Evolutionary conservation across 2,888 invertebrate species (phyloP).

Genomic region (Hylaea fasciaria): DNA sequence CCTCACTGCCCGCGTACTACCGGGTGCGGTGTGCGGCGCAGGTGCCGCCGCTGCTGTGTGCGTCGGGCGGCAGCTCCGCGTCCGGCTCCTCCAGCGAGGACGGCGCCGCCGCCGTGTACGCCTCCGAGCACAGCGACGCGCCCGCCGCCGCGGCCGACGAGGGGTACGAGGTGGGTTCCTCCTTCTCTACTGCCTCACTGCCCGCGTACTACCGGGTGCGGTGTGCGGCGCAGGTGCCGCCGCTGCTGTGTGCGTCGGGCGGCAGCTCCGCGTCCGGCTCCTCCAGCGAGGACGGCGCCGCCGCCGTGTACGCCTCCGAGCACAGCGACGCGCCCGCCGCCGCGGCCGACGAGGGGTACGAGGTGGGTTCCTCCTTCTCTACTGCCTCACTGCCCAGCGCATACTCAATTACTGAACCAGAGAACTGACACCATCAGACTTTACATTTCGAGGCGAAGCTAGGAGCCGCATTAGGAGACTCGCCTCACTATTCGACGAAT

Average conservation of each 20-base stretch:
- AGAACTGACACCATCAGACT: too few species aligned
- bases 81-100: conserved; percentile 74
- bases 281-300: conserved; percentile 71
- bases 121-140: conserved; percentile 76
- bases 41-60: conserved; percentile 75
- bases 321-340: conserved; percentile 75
- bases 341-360: conserved; percentile 86
- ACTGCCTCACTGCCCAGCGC: too few species aligned
- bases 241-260: conserved; percentile 66
- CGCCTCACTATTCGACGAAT: too few species aligned
- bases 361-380: conserved; percentile 55
- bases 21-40: conserved; percentile 40
- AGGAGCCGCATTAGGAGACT: too few species aligned
- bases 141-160: conserved; percentile 81
- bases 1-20: too few species aligned
- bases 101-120: conserved; percentile 67
- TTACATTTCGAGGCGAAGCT: too few species aligned
- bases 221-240: conserved; percentile 67
- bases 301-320: conserved; percentile 71
- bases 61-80: conserved; percentile 66
- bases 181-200: too few species aligned
- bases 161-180: conserved; percentile 81
- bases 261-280: conserved; percentile 70
- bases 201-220: too few species aligned
- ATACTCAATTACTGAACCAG: too few species aligned